Percentiles rank a stretch among this genome's conserved stretches.
Conservation (phyloP, 2,888 invertebrate genomes). For the Dolichopus griseipennis region DNA sequence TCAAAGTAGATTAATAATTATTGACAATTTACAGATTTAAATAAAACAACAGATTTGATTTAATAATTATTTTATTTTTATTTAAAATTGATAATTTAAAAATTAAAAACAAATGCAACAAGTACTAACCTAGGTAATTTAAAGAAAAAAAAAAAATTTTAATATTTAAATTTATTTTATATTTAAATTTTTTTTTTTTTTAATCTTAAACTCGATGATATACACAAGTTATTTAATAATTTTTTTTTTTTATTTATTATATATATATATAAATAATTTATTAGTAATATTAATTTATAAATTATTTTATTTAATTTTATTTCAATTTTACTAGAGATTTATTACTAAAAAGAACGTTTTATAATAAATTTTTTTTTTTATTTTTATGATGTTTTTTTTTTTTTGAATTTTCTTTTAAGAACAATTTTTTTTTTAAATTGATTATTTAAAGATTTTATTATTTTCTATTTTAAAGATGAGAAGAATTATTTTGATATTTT, state of each 20-base stretch:
- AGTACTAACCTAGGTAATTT: not conserved
- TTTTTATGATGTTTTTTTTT: not conserved
- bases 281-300: not conserved
- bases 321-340: not conserved
- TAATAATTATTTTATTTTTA: not conserved
- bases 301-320: not conserved
- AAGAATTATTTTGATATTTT: too few relatives aligned
- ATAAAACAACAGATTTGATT: too few relatives aligned
- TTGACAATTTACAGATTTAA: too few relatives aligned
- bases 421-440: too few relatives aligned
- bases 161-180: not conserved
- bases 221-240: not conserved
- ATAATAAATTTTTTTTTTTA: not conserved
- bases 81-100: slow-evolving; percentile 1
- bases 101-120: slow-evolving; percentile 6
- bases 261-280: not conserved
- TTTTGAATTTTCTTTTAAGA: not conserved
- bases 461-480: too few relatives aligned
- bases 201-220: not conserved
- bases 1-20: too few relatives aligned
- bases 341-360: not conserved
- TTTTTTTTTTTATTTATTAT: not conserved
- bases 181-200: not conserved
- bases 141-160: not conserved
- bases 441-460: too few relatives aligned